A percentile compares a stretch with the other conserved stretches of the same genome.
phyloP scores from a whole-genome alignment of 2,888 invertebrate species.

The Copidosoma aretas region DNA sequence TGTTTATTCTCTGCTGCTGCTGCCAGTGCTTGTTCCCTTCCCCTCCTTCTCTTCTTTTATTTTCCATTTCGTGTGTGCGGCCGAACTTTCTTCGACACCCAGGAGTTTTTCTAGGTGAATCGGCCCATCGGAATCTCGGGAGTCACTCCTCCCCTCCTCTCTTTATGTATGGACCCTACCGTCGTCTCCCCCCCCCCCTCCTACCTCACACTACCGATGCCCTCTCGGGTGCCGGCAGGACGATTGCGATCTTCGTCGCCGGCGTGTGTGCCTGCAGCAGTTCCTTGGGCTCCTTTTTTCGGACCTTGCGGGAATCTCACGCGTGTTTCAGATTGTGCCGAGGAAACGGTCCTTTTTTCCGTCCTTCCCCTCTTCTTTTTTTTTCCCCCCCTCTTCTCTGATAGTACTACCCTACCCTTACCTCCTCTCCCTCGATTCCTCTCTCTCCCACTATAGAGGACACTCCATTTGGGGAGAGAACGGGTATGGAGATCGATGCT shows the following conservation, averaged over 20 bases:
- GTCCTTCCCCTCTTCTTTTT: background rate
- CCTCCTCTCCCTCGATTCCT: background rate
- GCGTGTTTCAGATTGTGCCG: constrained; percentile 37
- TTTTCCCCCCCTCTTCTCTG: background rate
- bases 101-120: constrained; percentile 28
- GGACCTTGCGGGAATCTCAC: constrained; percentile 39
- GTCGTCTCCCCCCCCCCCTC: background rate
- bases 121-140: constrained; percentile 23
- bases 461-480: too few species aligned
- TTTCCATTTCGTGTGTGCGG: background rate
- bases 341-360: constrained; percentile 18
- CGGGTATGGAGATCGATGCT: constrained; percentile 29
- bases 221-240: constrained; percentile 2
- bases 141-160: background rate
- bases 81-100: constrained; percentile 19
- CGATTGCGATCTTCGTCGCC: constrained; percentile 34
- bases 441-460: background rate
- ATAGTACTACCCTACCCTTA: too few species aligned
- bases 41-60: background rate
- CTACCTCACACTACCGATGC: background rate
- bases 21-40: background rate
- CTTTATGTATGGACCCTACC: background rate
- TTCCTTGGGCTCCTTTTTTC: constrained; percentile 34
- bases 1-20: background rate
- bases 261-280: background rate